Evolutionary conservation across 2,797 vertebrate genomes (phyloP).

Genomic region (Diplodus puntazzo): DNA sequence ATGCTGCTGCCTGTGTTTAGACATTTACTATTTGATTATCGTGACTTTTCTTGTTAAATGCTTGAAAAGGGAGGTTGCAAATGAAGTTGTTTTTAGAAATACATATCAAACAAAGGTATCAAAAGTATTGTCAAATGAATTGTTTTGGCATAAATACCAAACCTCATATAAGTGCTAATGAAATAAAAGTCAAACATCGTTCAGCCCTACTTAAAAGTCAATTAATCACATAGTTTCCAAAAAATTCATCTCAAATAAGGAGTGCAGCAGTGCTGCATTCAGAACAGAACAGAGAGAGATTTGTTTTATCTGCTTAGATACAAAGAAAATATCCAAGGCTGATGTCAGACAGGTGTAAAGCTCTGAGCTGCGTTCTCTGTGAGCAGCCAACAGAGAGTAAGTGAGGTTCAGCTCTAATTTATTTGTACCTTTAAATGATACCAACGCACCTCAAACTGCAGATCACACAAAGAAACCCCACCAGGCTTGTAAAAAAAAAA

Average conservation of each 20-base stretch:
- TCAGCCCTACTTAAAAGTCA: neutral
- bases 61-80: neutral
- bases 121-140: neutral
- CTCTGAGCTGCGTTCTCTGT: slow-evolving; percentile 20
- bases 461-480: slow-evolving; percentile 48
- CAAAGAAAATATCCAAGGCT: slow-evolving; percentile 20
- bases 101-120: neutral
- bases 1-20: neutral
- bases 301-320: slow-evolving; percentile 6
- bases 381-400: slow-evolving; percentile 39
- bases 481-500: slow-evolving; percentile 29
- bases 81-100: neutral
- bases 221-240: neutral
- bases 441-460: slow-evolving; percentile 23
- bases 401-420: slow-evolving; percentile 32
- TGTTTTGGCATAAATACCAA: neutral
- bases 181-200: neutral
- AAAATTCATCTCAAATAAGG: neutral
- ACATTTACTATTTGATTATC: neutral
- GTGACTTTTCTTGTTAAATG: neutral
- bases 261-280: neutral
- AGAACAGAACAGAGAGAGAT: neutral
- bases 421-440: slow-evolving; percentile 48
- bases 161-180: neutral
- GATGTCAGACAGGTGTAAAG: slow-evolving; percentile 18